Base-by-base conservation (phyloP, 2,113 vertebrate genomes). In the Poecile atricapillus region DNA sequence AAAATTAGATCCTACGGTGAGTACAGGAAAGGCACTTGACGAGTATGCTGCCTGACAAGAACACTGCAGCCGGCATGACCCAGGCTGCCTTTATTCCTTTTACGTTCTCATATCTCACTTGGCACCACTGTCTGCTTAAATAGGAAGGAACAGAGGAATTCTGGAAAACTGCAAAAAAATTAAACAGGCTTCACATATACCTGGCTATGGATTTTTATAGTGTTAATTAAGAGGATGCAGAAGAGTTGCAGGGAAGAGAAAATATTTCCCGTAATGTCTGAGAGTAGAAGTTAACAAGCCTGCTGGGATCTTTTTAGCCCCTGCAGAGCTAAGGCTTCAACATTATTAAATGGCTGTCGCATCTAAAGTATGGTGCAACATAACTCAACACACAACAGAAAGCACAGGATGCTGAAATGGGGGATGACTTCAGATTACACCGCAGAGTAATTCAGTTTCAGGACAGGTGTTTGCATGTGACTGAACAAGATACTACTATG, bases 211-310 rank as follows among this genome's bases (percentile, higher is more conserved):
- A 97, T 95, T 97, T 97, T 97, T 95, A 97, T 83, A 91, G 64
- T 81, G 83, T 96, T 97, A 97, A 98, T 98, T 97, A 98, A 98
- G 95, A 96, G 95, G 97, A 97, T 96, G 75, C 77, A 76, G 46
- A 80, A 59, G 94, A 97, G 91, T 97, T 98, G 87, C 92, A 95
- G 76, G 95, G 87, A 97, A 69, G 86, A 94, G 92, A 96, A 98
- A 97, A 97, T 97, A 97, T 95, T 98, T 92, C 97, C 97, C 92
- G 94, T 97, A 97, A 97, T 95, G 96, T 98, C 97, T 98, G 94
- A 97, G 87, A 96, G 94, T 77, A 96, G 96, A 97, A 98, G 97
- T 96, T 98, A 98, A 98, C 98, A 98, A 98, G 98, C 97, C 98
- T 98, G 98, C 97, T 97, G 98, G 97, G 97, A 98, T 97, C 96